These are phyloP conservation scores for Bombus breviceps DNA, from an alignment of 1,140 invertebrate species.

Conservation along the genomic window DNA sequence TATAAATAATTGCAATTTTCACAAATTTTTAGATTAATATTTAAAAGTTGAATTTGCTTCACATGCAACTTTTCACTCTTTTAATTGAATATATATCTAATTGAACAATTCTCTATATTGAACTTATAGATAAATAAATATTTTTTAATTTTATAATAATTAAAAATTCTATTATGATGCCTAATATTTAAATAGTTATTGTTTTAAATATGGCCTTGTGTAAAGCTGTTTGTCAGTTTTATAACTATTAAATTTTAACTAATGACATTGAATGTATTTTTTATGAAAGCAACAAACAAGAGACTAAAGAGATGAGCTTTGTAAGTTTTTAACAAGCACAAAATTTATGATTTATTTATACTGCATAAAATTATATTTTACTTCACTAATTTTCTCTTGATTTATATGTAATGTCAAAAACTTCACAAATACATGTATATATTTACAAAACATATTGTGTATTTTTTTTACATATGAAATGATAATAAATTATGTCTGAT, in stretches of 20 bases:
- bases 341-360: conserved; percentile 49
- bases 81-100: conserved; percentile 32
- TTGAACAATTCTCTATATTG: not conserved
- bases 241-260: not conserved
- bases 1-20: conserved; percentile 53
- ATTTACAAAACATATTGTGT: conserved; percentile 58
- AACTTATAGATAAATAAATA: conserved; percentile 4
- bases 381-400: conserved; percentile 50
- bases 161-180: not conserved
- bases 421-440: conserved; percentile 68
- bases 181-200: conserved; percentile 7
- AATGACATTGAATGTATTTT: conserved; percentile 10
- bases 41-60: conserved; percentile 30
- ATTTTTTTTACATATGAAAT: conserved; percentile 39
- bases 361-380: conserved; percentile 39
- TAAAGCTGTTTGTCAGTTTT: conserved; percentile 26
- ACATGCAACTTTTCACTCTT: conserved; percentile 14
- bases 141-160: not conserved
- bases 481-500: conserved; percentile 50
- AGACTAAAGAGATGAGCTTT: conserved; percentile 23
- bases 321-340: conserved; percentile 39
- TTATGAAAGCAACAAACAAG: conserved; percentile 10
- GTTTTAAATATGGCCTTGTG: conserved; percentile 32
- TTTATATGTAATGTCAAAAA: conserved; percentile 53
- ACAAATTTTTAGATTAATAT: conserved; percentile 46